Conservation (phyloP, 2,113 vertebrate species). For the Acanthochromis polyacanthus region DNA sequence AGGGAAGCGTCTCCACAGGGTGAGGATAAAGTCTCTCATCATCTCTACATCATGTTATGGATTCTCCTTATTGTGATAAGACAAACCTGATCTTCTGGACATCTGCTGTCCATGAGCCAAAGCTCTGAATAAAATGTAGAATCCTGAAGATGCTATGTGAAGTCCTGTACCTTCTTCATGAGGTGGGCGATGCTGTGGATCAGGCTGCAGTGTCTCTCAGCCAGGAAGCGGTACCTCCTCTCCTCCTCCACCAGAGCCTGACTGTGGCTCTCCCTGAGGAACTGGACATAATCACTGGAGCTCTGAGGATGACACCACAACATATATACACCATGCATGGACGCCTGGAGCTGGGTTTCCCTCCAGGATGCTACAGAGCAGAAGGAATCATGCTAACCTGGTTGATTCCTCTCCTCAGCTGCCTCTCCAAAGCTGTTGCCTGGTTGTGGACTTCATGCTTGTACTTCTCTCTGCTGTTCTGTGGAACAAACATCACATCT, state of each 20-base stretch:
- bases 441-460: constrained; percentile 90
- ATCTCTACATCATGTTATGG: constrained; percentile 18
- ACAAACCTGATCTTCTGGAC: not conserved
- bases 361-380: not conserved
- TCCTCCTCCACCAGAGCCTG: constrained; percentile 93
- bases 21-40: constrained; percentile 11
- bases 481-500: constrained; percentile 33
- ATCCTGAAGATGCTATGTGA: not conserved
- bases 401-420: constrained; percentile 81
- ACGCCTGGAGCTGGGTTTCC: not conserved
- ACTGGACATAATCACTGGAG: constrained; percentile 84
- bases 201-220: constrained; percentile 91
- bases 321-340: not conserved
- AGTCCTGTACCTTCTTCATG: constrained; percentile 81
- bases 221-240: constrained; percentile 94
- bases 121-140: constrained; percentile 26
- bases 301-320: constrained; percentile 69
- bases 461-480: constrained; percentile 91
- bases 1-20: not conserved
- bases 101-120: constrained; percentile 9
- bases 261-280: constrained; percentile 88
- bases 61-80: not conserved
- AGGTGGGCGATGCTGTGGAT: constrained; percentile 72
- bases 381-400: constrained; percentile 64
- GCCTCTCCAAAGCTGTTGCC: constrained; percentile 84